Evolutionary conservation across 2,113 vertebrate species (phyloP).

Genomic region (Brachionichthys hirsutus): DNA sequence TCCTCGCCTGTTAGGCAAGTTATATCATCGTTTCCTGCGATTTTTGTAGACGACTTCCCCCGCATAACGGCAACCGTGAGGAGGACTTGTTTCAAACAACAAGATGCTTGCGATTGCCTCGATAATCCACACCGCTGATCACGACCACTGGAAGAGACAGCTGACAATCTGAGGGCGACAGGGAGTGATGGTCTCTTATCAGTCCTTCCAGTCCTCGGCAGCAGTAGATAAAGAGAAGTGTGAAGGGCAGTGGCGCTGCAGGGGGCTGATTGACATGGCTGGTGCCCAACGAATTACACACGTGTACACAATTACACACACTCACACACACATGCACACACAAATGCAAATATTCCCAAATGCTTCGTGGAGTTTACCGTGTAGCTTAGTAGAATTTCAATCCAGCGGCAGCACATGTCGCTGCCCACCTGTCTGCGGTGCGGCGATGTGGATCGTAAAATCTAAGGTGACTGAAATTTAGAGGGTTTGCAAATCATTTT

Average conservation of each 20-base stretch:
- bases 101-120: background rate
- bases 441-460: conserved; percentile 1
- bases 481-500: background rate
- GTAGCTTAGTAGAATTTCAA: conserved; percentile 20
- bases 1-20: conserved; percentile 28
- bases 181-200: conserved; percentile 73
- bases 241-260: conserved; percentile 77
- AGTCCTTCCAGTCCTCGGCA: conserved; percentile 75
- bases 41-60: too few species aligned
- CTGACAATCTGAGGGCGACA: conserved; percentile 42
- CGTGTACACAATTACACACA: conserved; percentile 33
- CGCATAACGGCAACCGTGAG: background rate
- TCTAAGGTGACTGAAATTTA: conserved; percentile 9
- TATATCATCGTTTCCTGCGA: too few species aligned
- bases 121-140: conserved; percentile 10
- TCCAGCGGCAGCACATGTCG: background rate
- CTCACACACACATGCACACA: conserved; percentile 34
- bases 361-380: conserved; percentile 27
- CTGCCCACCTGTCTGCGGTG: background rate
- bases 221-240: conserved; percentile 78
- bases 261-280: conserved; percentile 79
- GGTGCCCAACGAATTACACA: conserved; percentile 68
- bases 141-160: conserved; percentile 28
- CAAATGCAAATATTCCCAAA: conserved; percentile 51
- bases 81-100: conserved; percentile 26